These are phyloP conservation scores for Myiozetetes cayanensis DNA, from an alignment of 2,113 vertebrate genomes.

Conservation along the genomic window DNA sequence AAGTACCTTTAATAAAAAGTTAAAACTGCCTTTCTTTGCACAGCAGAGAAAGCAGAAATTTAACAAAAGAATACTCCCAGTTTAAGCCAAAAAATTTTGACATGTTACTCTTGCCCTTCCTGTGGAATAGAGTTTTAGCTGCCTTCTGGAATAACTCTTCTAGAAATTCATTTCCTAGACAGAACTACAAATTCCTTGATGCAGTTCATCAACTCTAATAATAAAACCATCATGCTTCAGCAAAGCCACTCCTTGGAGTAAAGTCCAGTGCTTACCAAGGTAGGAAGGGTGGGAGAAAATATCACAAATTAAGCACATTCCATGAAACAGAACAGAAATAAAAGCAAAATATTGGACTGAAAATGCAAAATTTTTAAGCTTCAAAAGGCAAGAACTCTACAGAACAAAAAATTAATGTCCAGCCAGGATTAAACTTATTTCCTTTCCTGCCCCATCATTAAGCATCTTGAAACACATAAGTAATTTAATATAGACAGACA, in stretches of 20 bases:
- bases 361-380: not conserved
- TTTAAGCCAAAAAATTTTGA: not conserved
- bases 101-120: not conserved
- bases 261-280: not conserved
- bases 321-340: not conserved
- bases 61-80: not conserved
- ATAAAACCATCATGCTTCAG: not conserved
- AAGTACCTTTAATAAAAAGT: no score
- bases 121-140: not conserved
- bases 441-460: not conserved
- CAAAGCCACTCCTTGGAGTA: not conserved
- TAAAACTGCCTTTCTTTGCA: not conserved
- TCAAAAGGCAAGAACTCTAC: not conserved
- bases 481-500: not conserved
- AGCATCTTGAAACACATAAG: not conserved
- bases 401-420: not conserved
- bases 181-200: not conserved
- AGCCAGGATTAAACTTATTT: not conserved
- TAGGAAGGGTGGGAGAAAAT: not conserved
- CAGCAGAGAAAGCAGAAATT: not conserved
- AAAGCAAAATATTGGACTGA: not conserved
- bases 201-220: not conserved
- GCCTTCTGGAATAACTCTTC: not conserved
- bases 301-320: not conserved
- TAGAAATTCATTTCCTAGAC: not conserved